Percentiles rank a stretch among this genome's conserved stretches.
These are phyloP conservation scores for Griposia aprilina DNA, from an alignment of 2,888 invertebrate genomes.

Conservation along the genomic window DNA sequence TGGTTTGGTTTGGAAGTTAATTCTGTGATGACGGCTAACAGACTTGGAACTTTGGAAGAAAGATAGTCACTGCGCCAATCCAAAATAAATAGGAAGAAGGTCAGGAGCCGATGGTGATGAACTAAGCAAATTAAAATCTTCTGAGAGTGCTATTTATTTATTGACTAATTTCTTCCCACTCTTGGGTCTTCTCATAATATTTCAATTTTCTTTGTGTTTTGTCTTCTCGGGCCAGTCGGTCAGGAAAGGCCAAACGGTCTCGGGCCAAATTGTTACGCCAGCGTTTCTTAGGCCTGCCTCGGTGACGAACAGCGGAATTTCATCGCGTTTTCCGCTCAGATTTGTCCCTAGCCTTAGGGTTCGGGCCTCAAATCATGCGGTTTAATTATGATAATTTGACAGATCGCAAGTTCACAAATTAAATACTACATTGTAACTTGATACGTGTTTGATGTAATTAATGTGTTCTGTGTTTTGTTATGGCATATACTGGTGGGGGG, in stretches of 20 bases:
- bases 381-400: conserved; percentile 67
- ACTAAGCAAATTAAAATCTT: neutral
- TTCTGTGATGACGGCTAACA: neutral
- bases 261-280: no score
- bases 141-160: neutral
- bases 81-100: neutral
- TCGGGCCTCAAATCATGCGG: conserved; percentile 52
- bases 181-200: neutral
- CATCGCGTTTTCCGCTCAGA: neutral
- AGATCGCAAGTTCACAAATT: conserved; percentile 59
- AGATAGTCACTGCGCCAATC: no score
- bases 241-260: no score
- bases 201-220: neutral
- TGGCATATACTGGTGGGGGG: conserved; percentile 36
- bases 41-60: neutral
- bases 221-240: neutral
- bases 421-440: conserved; percentile 43
- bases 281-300: neutral
- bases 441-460: conserved; percentile 37
- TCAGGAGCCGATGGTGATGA: neutral
- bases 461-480: conserved; percentile 39
- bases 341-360: conserved; percentile 23
- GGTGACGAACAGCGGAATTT: neutral
- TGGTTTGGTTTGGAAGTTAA: no score
- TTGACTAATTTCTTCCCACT: neutral